Evolutionary conservation across 2,888 invertebrate species (phyloP), one percentile per base, ranked within the genome.

Genomic region (Pristionchus exspectatus): DNA sequence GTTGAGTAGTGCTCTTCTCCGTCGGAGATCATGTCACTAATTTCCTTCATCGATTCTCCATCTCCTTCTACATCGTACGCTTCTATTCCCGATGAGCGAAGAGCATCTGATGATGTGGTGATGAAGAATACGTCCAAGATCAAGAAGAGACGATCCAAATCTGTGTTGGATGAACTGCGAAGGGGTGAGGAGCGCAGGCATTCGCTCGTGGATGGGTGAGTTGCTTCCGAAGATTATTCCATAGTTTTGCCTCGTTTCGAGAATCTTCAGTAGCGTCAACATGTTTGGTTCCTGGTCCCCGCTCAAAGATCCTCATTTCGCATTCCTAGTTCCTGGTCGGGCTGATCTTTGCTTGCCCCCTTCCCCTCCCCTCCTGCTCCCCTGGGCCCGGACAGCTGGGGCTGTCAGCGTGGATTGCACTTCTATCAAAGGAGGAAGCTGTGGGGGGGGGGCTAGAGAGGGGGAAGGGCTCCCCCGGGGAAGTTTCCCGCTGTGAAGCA

Each of bases 1-100:
- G 30, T 30, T 18, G 72, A n/a, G 74, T 74, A 38, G 38, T 21
- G 14, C 38, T 27, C 72, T 5, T 50, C 81, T 12, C 50, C 54
- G 14, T 81, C 50, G 21, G 50, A n/a, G 77, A 77, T 18, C 38
- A 74, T 81, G 81, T 81, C 81, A 1, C 27, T 81, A 21, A 81
- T 81, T n/a, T 81, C 81, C 18, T 81, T 81, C 81, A 81, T 81
- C 81, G 81, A 81, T 33, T 85, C 84, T 21, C 59, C 84, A 2
- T 85, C 84, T 30, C 84, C 84, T 2, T 85, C 84, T 2, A 56
- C 84, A 16, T 85, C 84, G 38, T 81, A 81, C n/a, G 81, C 81
- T 3, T 81, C 81, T 54, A 81, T 81, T 12, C 50, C 50, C n/a
- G 81, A 81, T n/a, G 81, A 81, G 50, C 44, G 81, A 27, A 24